Percentiles rank a stretch among this genome's conserved stretches.
Evolutionary conservation across 1,140 invertebrate species (phyloP).

Genomic region (Penaeus indicus): DNA sequence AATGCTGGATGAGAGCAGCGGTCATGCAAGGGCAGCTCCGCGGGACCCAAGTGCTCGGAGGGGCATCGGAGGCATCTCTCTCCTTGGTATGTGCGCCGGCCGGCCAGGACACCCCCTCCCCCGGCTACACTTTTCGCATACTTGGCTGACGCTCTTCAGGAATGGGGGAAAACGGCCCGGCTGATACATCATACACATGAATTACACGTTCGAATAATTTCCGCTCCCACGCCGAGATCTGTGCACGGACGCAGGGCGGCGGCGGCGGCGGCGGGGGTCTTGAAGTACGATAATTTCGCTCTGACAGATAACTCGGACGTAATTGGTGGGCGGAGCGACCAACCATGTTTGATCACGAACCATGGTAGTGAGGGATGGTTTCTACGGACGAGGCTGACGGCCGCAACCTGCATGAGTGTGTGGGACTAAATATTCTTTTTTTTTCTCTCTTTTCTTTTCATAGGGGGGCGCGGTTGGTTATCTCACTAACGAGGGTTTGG

Average conservation of each 20-base stretch:
- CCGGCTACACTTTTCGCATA: not conserved
- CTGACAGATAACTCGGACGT: slow-evolving; percentile 45
- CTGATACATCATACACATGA: too few relatives aligned
- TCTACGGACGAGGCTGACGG: slow-evolving; percentile 26
- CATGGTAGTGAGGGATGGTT: slow-evolving; percentile 42
- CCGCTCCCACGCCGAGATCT: slow-evolving; percentile 12
- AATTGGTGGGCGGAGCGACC: slow-evolving; percentile 54
- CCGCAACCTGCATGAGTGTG: not conserved
- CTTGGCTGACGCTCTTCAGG: slow-evolving; percentile 1
- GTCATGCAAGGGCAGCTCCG: slow-evolving; percentile 24
- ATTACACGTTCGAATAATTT: slow-evolving; percentile 6
- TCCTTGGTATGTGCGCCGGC: too few relatives aligned
- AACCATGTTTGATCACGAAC: slow-evolving; percentile 53
- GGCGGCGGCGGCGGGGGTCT: too few relatives aligned
- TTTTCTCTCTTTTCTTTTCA: not conserved
- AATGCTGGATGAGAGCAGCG: slow-evolving; percentile 34
- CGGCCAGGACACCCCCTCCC: too few relatives aligned
- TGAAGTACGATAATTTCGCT: slow-evolving; percentile 44
- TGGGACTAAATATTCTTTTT: not conserved
- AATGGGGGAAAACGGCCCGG: not conserved
- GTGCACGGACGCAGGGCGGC: slow-evolving; percentile 5
- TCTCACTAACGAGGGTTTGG: not conserved
- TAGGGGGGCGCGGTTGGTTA: not conserved
- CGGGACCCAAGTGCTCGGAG: too few relatives aligned
- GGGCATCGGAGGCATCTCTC: not conserved